These are phyloP conservation scores for Drosophila sucinea DNA, from an alignment of 1,140 invertebrate species.

Conservation along the genomic window DNA sequence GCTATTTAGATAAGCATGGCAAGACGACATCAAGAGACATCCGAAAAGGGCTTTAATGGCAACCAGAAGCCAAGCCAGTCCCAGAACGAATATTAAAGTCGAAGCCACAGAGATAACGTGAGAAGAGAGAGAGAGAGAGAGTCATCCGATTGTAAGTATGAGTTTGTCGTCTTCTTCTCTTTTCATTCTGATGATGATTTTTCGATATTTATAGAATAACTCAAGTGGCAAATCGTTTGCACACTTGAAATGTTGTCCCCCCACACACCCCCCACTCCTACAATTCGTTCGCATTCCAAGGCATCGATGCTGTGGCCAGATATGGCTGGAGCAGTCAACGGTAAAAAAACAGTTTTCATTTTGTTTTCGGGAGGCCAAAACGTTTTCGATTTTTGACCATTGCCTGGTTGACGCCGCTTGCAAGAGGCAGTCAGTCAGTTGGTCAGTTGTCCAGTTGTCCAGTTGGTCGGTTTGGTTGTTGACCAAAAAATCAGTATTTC, in stretches of 20 bases:
- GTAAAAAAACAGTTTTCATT: conserved; percentile 69
- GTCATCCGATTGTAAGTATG: conserved; percentile 27
- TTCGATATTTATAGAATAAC: conserved; percentile 77
- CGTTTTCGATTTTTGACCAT: conserved; percentile 77
- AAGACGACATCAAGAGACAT: conserved; percentile 15
- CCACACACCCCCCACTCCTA: background rate
- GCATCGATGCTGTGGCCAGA: conserved; percentile 40
- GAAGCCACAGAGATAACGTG: conserved; percentile 30
- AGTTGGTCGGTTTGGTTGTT: conserved; percentile 26
- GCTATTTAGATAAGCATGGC: conserved; percentile 78
- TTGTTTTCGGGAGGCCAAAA: conserved; percentile 54
- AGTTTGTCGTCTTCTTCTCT: background rate
- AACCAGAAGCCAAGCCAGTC: conserved; percentile 16
- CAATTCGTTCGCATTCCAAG: conserved; percentile 61
- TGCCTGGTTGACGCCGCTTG: conserved; percentile 44
- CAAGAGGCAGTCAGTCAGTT: too few species aligned
- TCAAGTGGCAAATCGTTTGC: conserved; percentile 83
- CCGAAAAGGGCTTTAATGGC: conserved; percentile 2
- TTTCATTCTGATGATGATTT: conserved; percentile 60
- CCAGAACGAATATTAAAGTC: conserved; percentile 64
- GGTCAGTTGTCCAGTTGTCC: too few species aligned
- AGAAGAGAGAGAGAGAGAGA: background rate
- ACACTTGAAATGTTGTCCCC: conserved; percentile 75
- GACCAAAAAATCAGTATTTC: conserved; percentile 77
- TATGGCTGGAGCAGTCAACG: conserved; percentile 48